phyloP scores from a whole-genome alignment of 2,113 vertebrate genomes.

The Gorsachius goisagi region DNA sequence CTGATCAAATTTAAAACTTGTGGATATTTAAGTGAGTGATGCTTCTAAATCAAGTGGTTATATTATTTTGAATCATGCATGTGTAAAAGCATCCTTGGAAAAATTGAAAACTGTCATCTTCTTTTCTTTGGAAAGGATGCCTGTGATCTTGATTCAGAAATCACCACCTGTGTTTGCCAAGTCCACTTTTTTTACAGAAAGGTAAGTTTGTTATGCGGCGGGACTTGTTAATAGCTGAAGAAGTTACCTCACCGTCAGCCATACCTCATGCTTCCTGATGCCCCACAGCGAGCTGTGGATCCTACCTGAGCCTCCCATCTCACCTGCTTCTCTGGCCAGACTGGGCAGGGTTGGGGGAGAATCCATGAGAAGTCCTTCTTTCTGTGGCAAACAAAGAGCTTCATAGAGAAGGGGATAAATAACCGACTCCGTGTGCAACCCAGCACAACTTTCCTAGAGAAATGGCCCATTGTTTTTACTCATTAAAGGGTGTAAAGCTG shows the following conservation, averaged over 20 bases:
- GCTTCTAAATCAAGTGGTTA: not conserved
- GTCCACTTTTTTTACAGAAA: not conserved
- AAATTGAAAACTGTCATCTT: not conserved
- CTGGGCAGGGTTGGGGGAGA: rapidly evolving
- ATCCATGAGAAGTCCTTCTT: rapidly evolving
- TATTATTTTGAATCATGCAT: not conserved
- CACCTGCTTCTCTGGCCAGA: not conserved
- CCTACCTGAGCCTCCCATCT: not conserved
- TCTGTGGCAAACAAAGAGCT: not conserved
- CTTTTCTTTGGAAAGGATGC: not conserved
- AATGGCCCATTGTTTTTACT: not conserved
- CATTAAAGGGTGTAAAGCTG: not conserved
- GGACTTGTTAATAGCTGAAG: not conserved
- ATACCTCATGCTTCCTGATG: not conserved
- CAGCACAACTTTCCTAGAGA: not conserved
- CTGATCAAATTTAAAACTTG: not conserved
- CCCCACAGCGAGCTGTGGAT: not conserved
- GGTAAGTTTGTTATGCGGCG: not conserved
- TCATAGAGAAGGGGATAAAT: not conserved
- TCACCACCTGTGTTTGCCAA: not conserved
- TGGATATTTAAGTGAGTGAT: not conserved
- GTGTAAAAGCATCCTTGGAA: not conserved
- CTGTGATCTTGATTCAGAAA: not conserved
- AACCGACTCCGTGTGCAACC: not conserved
- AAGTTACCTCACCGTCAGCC: not conserved